phyloP scores from a whole-genome alignment of 64 coral and sea anemone genomes.

The Exaiptasia diaphana region DNA sequence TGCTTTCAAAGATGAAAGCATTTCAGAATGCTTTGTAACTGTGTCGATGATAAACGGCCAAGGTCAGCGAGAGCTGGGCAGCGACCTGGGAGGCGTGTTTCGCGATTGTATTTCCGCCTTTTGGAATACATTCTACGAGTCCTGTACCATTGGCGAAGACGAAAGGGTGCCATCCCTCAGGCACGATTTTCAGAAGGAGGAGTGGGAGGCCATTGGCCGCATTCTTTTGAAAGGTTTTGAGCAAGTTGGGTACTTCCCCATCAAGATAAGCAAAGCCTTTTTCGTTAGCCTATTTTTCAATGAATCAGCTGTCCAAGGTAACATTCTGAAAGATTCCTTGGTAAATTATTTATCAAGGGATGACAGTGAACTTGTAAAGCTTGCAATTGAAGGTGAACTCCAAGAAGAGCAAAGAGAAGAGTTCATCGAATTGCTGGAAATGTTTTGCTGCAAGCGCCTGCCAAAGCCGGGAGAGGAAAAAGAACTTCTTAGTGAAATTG shows the following conservation, averaged over 20 bases:
- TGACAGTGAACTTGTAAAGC: slow-evolving; percentile 40
- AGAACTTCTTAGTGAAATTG: slow-evolving; percentile 31
- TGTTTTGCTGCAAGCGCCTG: slow-evolving; percentile 12
- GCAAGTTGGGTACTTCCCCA: slow-evolving; percentile 57
- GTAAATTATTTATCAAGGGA: slow-evolving; percentile 33
- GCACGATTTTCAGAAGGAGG: slow-evolving; percentile 58
- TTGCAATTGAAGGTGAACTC: slow-evolving; percentile 25
- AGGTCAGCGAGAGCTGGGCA: no score
- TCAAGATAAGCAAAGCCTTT: slow-evolving; percentile 46
- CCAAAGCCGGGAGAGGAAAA: slow-evolving; percentile 20
- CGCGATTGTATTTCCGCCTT: slow-evolving; percentile 36
- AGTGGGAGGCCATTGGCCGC: slow-evolving; percentile 58
- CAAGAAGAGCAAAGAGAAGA: slow-evolving; percentile 19
- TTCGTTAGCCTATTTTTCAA: slow-evolving; percentile 33
- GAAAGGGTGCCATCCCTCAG: slow-evolving; percentile 69
- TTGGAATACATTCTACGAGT: slow-evolving; percentile 53
- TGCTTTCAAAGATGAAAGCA: no score
- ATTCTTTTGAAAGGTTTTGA: slow-evolving; percentile 53
- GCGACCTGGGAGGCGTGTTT: neutral
- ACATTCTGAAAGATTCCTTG: slow-evolving; percentile 11
- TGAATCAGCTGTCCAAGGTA: slow-evolving; percentile 25
- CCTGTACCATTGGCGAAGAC: slow-evolving; percentile 39
- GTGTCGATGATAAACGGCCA: no score
- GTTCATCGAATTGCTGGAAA: slow-evolving; percentile 30
- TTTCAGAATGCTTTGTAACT: no score